These are phyloP conservation scores for Alviniconcha marisindica DNA, from an alignment of 1,140 invertebrate genomes.

Conservation along the genomic window DNA sequence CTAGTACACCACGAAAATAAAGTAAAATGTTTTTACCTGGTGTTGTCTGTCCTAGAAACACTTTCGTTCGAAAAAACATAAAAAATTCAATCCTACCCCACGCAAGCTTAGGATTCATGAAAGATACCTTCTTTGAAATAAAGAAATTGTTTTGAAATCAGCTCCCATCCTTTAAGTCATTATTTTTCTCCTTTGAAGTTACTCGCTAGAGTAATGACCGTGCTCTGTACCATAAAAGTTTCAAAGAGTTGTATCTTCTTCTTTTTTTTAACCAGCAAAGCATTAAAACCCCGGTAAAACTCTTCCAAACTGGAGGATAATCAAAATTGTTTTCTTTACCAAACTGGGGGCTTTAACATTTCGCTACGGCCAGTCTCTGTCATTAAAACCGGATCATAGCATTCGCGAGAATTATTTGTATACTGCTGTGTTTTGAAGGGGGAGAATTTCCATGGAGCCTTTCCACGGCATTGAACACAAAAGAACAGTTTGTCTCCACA, in stretches of 20 bases:
- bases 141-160: neutral
- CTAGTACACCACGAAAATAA: too few species aligned
- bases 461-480: conserved; percentile 14
- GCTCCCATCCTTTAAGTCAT: neutral
- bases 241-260: conserved; percentile 28
- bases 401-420: conserved; percentile 4
- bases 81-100: too few species aligned
- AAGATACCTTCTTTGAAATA: too few species aligned
- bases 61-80: too few species aligned
- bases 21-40: too few species aligned
- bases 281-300: neutral
- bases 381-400: conserved; percentile 24
- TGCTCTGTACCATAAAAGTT: conserved; percentile 15
- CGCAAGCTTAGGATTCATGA: too few species aligned
- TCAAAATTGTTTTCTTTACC: conserved; percentile 17
- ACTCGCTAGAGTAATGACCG: conserved; percentile 3
- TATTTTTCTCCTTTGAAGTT: conserved; percentile 32
- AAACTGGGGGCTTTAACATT: neutral
- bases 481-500: conserved; percentile 22
- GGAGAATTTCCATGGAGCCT: neutral
- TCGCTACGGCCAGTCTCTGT: neutral
- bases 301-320: conserved; percentile 10
- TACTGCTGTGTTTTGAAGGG: neutral
- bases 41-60: too few species aligned
- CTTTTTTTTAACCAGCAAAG: conserved; percentile 24